Percentiles rank a stretch among this genome's conserved stretches.
Conservation (phyloP, 2,888 invertebrate genomes). For the Anodontia alba region DNA sequence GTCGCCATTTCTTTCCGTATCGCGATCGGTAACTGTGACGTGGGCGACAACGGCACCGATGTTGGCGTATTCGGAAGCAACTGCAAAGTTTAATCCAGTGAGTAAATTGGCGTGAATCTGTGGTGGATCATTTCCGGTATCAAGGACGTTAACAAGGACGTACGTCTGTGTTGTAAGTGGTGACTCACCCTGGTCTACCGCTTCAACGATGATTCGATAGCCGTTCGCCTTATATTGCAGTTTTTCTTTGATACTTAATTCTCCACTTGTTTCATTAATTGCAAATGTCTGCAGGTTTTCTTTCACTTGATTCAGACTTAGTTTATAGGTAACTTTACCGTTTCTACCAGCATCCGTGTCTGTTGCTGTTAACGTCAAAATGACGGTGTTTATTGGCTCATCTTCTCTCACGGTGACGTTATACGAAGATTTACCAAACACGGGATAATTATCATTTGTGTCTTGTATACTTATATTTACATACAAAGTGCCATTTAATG, state of each 20-base stretch:
- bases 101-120: slow-evolving; percentile 84
- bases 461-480: slow-evolving; percentile 62
- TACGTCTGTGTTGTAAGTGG: slow-evolving; percentile 64
- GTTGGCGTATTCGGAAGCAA: slow-evolving; percentile 67
- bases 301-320: slow-evolving; percentile 60
- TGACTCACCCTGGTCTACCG: slow-evolving; percentile 61
- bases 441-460: slow-evolving; percentile 68
- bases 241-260: slow-evolving; percentile 57
- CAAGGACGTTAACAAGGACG: slow-evolving; percentile 87
- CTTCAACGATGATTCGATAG: slow-evolving; percentile 66
- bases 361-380: slow-evolving; percentile 89
- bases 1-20: slow-evolving; percentile 71
- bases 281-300: slow-evolving; percentile 60
- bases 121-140: slow-evolving; percentile 97
- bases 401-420: slow-evolving; percentile 65
- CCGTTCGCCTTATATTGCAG: slow-evolving; percentile 48
- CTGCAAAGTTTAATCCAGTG: slow-evolving; percentile 39
- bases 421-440: slow-evolving; percentile 55
- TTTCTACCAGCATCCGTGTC: slow-evolving; percentile 94
- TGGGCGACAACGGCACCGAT: slow-evolving; percentile 69
- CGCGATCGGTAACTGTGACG: slow-evolving; percentile 64
- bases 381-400: slow-evolving; percentile 55
- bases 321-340: slow-evolving; percentile 86
- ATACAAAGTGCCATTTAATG: slow-evolving; percentile 53
- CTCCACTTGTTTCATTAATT: slow-evolving; percentile 65